Percentiles rank a stretch among this genome's conserved stretches.
These are phyloP conservation scores for Arnoldichthys spilopterus DNA, from an alignment of 2,797 vertebrate species.

Conservation along the genomic window DNA sequence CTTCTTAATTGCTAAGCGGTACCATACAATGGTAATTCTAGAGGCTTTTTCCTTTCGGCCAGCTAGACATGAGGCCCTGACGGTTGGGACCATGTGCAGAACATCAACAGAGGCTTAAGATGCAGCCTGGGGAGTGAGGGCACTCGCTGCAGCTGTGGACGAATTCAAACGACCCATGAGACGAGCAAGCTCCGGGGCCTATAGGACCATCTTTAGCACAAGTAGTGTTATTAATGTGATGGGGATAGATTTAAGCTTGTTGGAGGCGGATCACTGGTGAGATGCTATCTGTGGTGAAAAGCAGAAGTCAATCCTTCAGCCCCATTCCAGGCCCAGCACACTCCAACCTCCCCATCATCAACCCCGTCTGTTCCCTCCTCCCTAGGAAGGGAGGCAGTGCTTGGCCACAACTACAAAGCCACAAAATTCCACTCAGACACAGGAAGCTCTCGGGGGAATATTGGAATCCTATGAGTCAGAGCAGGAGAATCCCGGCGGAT, in stretches of 20 bases:
- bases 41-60: slow-evolving; percentile 70
- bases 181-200: background rate
- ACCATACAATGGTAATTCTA: slow-evolving; percentile 71
- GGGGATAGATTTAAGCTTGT: slow-evolving; percentile 25
- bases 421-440: slow-evolving; percentile 78
- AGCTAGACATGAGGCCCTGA: slow-evolving; percentile 77
- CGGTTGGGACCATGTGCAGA: slow-evolving; percentile 61
- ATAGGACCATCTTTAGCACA: slow-evolving; percentile 8
- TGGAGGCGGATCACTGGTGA: slow-evolving; percentile 46
- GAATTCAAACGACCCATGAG: background rate
- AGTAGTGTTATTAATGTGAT: slow-evolving; percentile 24
- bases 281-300: slow-evolving; percentile 72
- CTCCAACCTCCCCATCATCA: slow-evolving; percentile 29
- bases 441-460: slow-evolving; percentile 81
- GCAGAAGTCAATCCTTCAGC: slow-evolving; percentile 63
- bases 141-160: slow-evolving; percentile 8
- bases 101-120: slow-evolving; percentile 50
- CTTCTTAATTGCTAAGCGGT: slow-evolving; percentile 73
- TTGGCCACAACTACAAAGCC: slow-evolving; percentile 81
- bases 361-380: slow-evolving; percentile 33
- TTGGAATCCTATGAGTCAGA: slow-evolving; percentile 86
- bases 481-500: slow-evolving; percentile 81
- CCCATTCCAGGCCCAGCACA: slow-evolving; percentile 30
- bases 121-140: slow-evolving; percentile 3
- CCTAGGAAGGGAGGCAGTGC: slow-evolving; percentile 55